Evolutionary conservation across 2,113 vertebrate genomes (phyloP).

Genomic region (Rhinolophus ferrumequinum): DNA sequence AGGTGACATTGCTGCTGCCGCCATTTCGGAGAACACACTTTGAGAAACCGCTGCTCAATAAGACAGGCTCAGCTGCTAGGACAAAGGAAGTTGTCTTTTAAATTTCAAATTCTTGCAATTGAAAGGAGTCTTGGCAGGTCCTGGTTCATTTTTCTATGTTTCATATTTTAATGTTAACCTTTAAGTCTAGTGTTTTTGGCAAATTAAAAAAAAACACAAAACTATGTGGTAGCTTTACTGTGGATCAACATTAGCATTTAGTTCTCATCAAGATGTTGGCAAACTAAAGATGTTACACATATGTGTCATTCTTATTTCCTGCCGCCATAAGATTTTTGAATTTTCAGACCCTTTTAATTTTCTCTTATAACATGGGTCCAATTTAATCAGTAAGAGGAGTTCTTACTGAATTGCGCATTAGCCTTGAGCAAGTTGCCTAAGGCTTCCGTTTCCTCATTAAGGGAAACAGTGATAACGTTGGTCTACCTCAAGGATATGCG

Average conservation of each 20-base stretch:
- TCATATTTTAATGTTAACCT: not conserved
- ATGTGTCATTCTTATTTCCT: constrained; percentile 46
- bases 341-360: constrained; percentile 51
- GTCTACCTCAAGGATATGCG: constrained; percentile 32
- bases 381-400: constrained; percentile 30
- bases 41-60: not conserved
- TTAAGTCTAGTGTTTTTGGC: not conserved
- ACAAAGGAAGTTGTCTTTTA: not conserved
- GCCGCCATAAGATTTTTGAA: not conserved
- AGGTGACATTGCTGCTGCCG: not conserved
- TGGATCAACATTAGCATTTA: not conserved
- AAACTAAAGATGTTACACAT: not conserved
- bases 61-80: not conserved
- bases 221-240: not conserved
- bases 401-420: not conserved
- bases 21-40: not conserved
- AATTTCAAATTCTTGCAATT: not conserved
- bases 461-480: constrained; percentile 19
- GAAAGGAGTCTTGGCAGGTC: not conserved
- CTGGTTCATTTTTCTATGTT: not conserved
- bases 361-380: not conserved
- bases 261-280: not conserved
- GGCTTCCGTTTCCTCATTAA: constrained; percentile 58
- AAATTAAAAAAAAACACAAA: not conserved
- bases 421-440: constrained; percentile 36